Percentiles rank a stretch among this genome's conserved stretches.
These are phyloP conservation scores for Sorex fumeus DNA, from an alignment of 2,113 vertebrate genomes.

Conservation along the genomic window DNA sequence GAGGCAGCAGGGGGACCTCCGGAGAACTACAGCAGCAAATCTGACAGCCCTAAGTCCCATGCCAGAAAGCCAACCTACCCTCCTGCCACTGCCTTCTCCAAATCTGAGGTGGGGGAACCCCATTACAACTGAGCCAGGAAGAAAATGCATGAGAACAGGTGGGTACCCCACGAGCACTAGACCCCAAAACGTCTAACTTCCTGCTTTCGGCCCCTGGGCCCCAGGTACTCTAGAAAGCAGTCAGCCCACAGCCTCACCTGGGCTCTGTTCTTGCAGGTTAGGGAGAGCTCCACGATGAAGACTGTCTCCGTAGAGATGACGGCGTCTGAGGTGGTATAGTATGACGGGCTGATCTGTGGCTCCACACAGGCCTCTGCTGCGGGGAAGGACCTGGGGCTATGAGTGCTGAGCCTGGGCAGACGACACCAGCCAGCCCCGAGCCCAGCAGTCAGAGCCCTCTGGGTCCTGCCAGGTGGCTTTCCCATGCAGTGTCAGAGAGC, in stretches of 20 bases:
- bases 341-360: conserved; percentile 93
- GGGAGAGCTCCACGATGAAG: conserved; percentile 95
- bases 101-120: conserved; percentile 70
- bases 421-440: not conserved
- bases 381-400: not conserved
- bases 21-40: not conserved
- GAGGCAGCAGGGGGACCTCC: not conserved
- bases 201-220: not conserved
- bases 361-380: conserved; percentile 94
- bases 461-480: not conserved
- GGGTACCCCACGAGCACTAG: not conserved
- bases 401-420: not conserved
- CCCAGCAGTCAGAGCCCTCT: not conserved
- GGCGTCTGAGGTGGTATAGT: conserved; percentile 95
- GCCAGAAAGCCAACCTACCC: too few species aligned
- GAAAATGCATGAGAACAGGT: fast-evolving
- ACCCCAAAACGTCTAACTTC: not conserved
- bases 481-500: too few species aligned
- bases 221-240: too few species aligned
- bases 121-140: conserved; percentile 91
- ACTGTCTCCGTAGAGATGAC: conserved; percentile 95
- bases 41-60: too few species aligned
- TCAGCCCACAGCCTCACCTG: conserved; percentile 88
- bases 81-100: too few species aligned
- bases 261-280: conserved; percentile 94